Evolutionary conservation across 2,113 vertebrate genomes (phyloP).

Genomic region (Scomber colias): DNA sequence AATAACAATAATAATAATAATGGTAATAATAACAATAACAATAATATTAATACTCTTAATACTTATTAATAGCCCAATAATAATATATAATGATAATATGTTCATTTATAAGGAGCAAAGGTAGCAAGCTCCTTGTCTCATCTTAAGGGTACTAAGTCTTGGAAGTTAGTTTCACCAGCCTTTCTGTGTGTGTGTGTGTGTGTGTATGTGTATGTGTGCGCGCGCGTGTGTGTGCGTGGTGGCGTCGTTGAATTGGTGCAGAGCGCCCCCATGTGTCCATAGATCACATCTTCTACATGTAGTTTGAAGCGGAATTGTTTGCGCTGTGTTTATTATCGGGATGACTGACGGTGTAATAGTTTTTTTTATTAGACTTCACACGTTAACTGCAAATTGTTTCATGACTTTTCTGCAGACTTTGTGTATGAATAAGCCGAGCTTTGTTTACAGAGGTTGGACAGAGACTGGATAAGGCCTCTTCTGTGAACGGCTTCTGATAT

Average conservation of each 20-base stretch:
- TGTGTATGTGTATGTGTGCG: constrained; percentile 3
- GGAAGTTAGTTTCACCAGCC: constrained; percentile 67
- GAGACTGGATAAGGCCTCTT: constrained; percentile 30
- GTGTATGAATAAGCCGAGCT: neutral
- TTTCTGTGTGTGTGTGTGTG: constrained; percentile 37
- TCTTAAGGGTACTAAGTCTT: constrained; percentile 47
- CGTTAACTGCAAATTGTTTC: neutral
- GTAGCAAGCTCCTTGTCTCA: neutral
- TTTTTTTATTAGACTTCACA: neutral
- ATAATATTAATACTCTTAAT: neutral
- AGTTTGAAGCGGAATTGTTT: neutral
- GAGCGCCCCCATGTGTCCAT: constrained; percentile 81
- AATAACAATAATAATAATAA: constrained; percentile 21
- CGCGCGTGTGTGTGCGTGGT: neutral
- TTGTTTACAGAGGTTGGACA: neutral
- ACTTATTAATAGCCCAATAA: neutral
- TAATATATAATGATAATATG: neutral
- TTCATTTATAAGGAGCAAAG: no score
- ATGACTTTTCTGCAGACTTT: neutral
- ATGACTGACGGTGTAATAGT: neutral
- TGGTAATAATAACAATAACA: constrained; percentile 39
- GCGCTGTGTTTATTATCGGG: constrained; percentile 6
- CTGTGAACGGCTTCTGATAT: constrained; percentile 16
- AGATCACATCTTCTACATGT: neutral
- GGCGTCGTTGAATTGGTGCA: constrained; percentile 56